Conservation (phyloP, 2,113 vertebrate genomes). For the Epinephelus lanceolatus region DNA sequence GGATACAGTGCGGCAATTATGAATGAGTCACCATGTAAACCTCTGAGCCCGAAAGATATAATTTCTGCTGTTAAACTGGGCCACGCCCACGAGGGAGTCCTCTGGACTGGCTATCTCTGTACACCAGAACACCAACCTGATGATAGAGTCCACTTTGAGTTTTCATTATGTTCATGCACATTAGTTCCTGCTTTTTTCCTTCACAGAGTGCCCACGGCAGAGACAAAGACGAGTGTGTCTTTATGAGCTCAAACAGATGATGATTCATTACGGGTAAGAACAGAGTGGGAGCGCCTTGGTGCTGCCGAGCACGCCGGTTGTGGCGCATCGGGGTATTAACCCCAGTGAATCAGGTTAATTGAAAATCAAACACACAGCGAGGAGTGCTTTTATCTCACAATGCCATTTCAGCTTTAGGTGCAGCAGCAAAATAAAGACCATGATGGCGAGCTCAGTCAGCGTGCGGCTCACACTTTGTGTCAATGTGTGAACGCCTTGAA, state of each 20-base stretch:
- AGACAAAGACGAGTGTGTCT: conserved; percentile 32
- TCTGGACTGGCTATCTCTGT: not conserved
- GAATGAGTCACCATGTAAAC: conserved; percentile 10
- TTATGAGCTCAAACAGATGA: conserved; percentile 18
- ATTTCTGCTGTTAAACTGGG: not conserved
- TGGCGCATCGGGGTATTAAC: conserved; percentile 46
- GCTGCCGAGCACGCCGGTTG: not conserved
- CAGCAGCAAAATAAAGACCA: not conserved
- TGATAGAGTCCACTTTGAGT: not conserved
- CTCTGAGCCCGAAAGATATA: not conserved
- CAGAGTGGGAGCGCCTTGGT: conserved; percentile 26
- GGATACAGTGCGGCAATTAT: not conserved
- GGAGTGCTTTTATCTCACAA: conserved; percentile 56
- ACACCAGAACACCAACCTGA: not conserved
- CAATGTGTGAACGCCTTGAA: conserved; percentile 16
- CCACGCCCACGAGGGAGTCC: not conserved
- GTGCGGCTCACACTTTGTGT: conserved; percentile 8
- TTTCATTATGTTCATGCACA: not conserved
- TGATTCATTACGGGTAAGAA: conserved; percentile 51
- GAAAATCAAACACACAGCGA: conserved; percentile 57
- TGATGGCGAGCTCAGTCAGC: conserved; percentile 3
- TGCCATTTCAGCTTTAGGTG: conserved; percentile 29
- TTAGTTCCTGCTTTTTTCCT: conserved; percentile 5
- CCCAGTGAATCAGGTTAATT: conserved; percentile 69
- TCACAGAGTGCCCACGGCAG: not conserved